Base-by-base conservation (phyloP, 2,888 invertebrate genomes). In the Venustoraphidia nigricollis region DNA sequence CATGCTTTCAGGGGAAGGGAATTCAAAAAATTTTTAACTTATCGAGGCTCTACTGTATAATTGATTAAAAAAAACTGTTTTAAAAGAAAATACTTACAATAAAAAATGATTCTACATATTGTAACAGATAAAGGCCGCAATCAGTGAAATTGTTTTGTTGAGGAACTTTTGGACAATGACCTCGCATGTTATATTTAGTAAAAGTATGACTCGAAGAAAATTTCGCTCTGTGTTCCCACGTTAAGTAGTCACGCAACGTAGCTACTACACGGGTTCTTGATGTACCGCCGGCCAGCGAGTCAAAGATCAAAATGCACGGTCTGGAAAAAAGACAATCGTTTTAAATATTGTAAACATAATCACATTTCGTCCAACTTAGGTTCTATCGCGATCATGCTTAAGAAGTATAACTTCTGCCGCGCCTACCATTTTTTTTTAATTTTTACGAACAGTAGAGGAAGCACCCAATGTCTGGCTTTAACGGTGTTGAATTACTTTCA, bases 61-160 rank as follows among this genome's bases (percentile, higher is more conserved):
- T n/a, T n/a, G n/a, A n/a, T n/a, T n/a, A 4, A 17, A 17, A 2
- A 48, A 36, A 41, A 10, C 44, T 41, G 5, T 11, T 3, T 11
- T 38, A 38, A 38, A 11, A n/a, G n/a, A n/a, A 35, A 38, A 34
- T 36, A 58, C 59, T 62, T 65, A 87, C 89, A 74, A 82, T 78
- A 66, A 95, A 94, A 70, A 98, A 96, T 51, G 86, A 86, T 69
- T 98, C 96, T 6, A 92, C 93, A 72, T 95, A 98, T 65, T 97
- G 94, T 47, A 98, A 70, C 50, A 97, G 73, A 67, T 88, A 98
- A 10, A 97, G 71, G 1, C 98, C 98, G 68, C 98, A 98, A 66
- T 98, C 98, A 39, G 88, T 90, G 62, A 85, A 93, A 71, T 98
- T 98, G 55, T 83, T 88, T 69, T 98, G 98, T 63, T 96, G 94